Evolutionary conservation across 2,888 invertebrate genomes (phyloP).

Genomic region (Amphimallon solstitiale): DNA sequence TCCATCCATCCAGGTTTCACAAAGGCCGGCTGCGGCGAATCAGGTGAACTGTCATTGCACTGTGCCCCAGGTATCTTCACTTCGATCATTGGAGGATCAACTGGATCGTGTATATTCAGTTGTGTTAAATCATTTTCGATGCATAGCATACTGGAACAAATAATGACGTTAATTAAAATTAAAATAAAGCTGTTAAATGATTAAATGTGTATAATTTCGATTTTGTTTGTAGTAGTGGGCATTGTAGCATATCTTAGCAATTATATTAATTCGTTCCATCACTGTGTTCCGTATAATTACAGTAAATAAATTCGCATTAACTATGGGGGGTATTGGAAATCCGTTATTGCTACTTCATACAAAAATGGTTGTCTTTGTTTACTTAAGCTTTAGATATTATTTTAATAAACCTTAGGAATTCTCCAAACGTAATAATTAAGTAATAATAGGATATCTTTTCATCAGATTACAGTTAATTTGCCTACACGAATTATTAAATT

Average conservation of each 20-base stretch:
- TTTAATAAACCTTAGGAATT: too few relatives aligned
- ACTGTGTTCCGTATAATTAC: background rate
- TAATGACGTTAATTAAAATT: slow-evolving; percentile 35
- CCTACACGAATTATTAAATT: too few relatives aligned
- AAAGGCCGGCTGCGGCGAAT: slow-evolving; percentile 62
- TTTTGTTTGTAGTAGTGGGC: background rate
- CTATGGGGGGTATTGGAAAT: too few relatives aligned
- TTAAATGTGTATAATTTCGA: background rate
- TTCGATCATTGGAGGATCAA: slow-evolving; percentile 52
- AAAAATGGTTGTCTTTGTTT: too few relatives aligned
- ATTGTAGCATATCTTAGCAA: background rate
- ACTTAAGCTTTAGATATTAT: too few relatives aligned
- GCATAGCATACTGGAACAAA: slow-evolving; percentile 69
- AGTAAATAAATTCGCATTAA: background rate
- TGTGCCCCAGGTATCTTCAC: slow-evolving; percentile 61
- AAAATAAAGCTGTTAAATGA: too few relatives aligned
- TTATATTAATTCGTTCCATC: background rate
- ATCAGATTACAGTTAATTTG: too few relatives aligned
- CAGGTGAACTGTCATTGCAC: slow-evolving; percentile 64
- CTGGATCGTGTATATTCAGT: slow-evolving; percentile 60
- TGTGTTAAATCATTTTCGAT: slow-evolving; percentile 73
- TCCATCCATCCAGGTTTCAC: slow-evolving; percentile 79
- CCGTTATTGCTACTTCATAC: too few relatives aligned
- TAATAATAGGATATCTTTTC: too few relatives aligned
- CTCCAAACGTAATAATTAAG: too few relatives aligned